phyloP scores from a whole-genome alignment of 2,797 vertebrate genomes.

The Acrocephalus scirpaceus region DNA sequence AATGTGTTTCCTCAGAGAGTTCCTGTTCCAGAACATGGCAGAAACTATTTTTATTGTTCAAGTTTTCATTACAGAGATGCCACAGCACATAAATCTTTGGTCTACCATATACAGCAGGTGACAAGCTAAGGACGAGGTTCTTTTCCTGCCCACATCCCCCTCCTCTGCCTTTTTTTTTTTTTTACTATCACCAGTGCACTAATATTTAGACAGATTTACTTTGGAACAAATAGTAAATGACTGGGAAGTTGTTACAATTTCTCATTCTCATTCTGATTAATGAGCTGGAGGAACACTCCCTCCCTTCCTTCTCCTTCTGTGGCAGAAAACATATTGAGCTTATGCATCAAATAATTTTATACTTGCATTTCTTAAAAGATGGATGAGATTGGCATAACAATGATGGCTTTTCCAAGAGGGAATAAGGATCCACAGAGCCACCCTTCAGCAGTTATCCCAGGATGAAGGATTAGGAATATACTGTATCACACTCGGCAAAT shows the following conservation, averaged over 20 bases:
- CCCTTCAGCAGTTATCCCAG: constrained; percentile 15
- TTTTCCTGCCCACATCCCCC: neutral
- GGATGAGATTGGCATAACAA: constrained; percentile 30
- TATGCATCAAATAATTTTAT: constrained; percentile 70
- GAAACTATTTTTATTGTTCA: constrained; percentile 63
- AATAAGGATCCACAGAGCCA: constrained; percentile 27
- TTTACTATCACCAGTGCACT: constrained; percentile 33
- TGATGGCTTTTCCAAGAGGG: constrained; percentile 49
- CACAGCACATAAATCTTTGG: constrained; percentile 59
- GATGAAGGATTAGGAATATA: neutral
- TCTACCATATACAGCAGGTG: constrained; percentile 25
- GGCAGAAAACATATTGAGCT: constrained; percentile 70
- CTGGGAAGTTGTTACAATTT: constrained; percentile 66
- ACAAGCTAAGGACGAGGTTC: constrained; percentile 46
- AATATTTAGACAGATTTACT: constrained; percentile 77
- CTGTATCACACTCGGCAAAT: neutral
- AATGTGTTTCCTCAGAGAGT: constrained; percentile 56
- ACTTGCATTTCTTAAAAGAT: constrained; percentile 65
- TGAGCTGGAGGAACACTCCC: constrained; percentile 55
- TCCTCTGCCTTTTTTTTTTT: neutral
- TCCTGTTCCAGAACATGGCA: constrained; percentile 13
- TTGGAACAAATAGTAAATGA: constrained; percentile 49
- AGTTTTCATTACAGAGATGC: constrained; percentile 71
- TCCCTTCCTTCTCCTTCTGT: constrained; percentile 25
- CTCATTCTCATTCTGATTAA: constrained; percentile 75